Evolutionary conservation across 2,888 invertebrate genomes (phyloP).

Genomic region (Cecidostiba fungosa): DNA sequence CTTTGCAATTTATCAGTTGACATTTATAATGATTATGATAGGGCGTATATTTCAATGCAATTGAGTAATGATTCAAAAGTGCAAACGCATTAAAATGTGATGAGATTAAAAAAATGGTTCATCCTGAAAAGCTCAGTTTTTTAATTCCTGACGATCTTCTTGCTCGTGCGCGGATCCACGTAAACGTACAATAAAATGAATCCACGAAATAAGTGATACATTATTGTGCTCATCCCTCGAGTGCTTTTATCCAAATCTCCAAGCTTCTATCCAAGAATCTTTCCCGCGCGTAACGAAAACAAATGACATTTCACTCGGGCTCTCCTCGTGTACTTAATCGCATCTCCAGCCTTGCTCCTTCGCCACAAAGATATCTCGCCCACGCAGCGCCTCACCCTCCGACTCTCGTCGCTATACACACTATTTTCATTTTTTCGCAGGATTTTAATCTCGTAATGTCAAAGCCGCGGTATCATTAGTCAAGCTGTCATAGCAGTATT

Average conservation of each 20-base stretch:
- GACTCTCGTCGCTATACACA: conserved; percentile 33
- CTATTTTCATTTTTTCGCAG: conserved; percentile 69
- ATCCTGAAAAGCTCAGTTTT: too few relatives aligned
- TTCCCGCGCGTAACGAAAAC: conserved; percentile 70
- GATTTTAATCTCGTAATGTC: conserved; percentile 80
- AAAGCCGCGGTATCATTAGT: conserved; percentile 79
- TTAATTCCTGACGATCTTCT: neutral
- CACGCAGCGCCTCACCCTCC: neutral
- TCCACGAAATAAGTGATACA: neutral
- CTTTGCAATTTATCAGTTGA: neutral
- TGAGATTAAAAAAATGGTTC: neutral
- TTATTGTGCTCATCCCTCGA: conserved; percentile 34
- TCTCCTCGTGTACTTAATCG: conserved; percentile 69
- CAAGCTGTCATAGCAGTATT: conserved; percentile 80
- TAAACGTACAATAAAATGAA: conserved; percentile 22
- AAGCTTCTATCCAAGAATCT: neutral
- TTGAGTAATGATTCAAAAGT: neutral
- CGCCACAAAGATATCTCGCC: conserved; percentile 54
- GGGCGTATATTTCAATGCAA: neutral
- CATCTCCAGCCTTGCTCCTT: conserved; percentile 68
- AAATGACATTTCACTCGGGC: conserved; percentile 70
- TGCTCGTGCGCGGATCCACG: neutral
- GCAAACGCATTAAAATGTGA: neutral
- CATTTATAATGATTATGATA: neutral
- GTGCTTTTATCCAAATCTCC: conserved; percentile 33